Evolutionary conservation across 30 jellyfish, hydroid and myxozoan species (phyloP).

Genomic region (Clytia hemisphaerica): DNA sequence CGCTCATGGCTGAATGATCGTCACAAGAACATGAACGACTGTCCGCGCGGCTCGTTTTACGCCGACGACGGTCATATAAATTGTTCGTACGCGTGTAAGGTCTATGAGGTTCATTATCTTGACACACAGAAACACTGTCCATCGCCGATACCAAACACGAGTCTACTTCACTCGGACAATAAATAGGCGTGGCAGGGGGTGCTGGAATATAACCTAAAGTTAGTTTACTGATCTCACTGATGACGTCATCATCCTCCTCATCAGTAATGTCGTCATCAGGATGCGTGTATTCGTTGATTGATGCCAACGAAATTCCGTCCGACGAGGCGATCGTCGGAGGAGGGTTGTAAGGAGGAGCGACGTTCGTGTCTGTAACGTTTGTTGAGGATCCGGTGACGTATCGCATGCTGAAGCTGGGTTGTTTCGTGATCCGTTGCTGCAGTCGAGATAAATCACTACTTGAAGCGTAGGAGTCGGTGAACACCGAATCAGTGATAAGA

Average conservation of each 20-base stretch:
- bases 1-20: too few relatives aligned
- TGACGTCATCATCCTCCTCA: neutral
- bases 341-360: neutral
- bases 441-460: too few relatives aligned
- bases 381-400: conserved; percentile 35
- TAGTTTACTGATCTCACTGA: neutral
- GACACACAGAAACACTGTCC: too few relatives aligned
- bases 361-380: conserved; percentile 1
- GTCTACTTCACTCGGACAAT: conserved; percentile 34
- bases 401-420: too few relatives aligned
- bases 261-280: neutral
- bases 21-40: neutral
- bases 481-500: too few relatives aligned
- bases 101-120: too few relatives aligned
- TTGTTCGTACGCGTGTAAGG: too few relatives aligned
- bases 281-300: neutral
- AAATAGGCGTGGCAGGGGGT: conserved; percentile 44
- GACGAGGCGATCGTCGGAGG: conserved; percentile 10
- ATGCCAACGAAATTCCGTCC: neutral
- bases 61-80: too few relatives aligned
- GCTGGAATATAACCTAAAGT: conserved; percentile 26
- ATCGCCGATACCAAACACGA: conserved; percentile 24
- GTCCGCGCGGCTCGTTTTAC: neutral
- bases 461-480: too few relatives aligned
- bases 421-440: too few relatives aligned